phyloP scores from a whole-genome alignment of 2,797 vertebrate genomes.

The Centroberyx gerrardi region DNA sequence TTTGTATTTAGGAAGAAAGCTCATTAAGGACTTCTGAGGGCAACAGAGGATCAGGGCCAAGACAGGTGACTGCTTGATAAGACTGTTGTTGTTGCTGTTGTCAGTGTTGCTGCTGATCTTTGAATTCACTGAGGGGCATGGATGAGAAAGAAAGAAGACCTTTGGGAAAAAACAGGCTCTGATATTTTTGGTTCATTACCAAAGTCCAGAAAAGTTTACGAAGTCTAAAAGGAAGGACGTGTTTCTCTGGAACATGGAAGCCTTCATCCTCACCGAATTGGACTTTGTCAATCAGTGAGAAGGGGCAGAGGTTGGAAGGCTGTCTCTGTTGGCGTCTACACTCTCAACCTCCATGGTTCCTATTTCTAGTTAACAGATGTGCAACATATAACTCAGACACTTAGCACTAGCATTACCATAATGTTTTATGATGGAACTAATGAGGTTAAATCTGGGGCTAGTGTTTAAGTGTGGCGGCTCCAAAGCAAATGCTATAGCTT shows the following conservation, averaged over 20 bases:
- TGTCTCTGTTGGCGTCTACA: not conserved
- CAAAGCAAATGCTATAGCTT: not conserved
- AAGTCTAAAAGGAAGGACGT: not conserved
- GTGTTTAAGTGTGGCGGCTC: not conserved
- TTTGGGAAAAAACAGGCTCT: not conserved
- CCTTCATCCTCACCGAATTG: not conserved
- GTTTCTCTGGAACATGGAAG: too few species aligned
- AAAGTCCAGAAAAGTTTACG: not conserved
- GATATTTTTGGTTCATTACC: conserved; percentile 7
- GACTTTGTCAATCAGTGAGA: not conserved
- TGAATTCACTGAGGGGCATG: conserved; percentile 29
- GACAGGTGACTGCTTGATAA: conserved; percentile 59
- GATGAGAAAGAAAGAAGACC: not conserved
- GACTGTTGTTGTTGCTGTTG: conserved; percentile 36
- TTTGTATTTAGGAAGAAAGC: conserved; percentile 64
- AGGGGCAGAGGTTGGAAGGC: not conserved
- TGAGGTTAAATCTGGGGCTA: conserved; percentile 5
- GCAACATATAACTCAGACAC: not conserved
- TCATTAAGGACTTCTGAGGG: conserved; percentile 66
- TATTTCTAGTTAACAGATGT: not conserved
- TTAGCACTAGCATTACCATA: not conserved
- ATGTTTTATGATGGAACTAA: conserved; percentile 16
- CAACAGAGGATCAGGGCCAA: conserved; percentile 43
- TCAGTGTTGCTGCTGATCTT: conserved; percentile 15
- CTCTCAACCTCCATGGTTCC: not conserved